These are phyloP conservation scores for Echiichthys vipera DNA, from an alignment of 2,797 vertebrate species.

Conservation along the genomic window DNA sequence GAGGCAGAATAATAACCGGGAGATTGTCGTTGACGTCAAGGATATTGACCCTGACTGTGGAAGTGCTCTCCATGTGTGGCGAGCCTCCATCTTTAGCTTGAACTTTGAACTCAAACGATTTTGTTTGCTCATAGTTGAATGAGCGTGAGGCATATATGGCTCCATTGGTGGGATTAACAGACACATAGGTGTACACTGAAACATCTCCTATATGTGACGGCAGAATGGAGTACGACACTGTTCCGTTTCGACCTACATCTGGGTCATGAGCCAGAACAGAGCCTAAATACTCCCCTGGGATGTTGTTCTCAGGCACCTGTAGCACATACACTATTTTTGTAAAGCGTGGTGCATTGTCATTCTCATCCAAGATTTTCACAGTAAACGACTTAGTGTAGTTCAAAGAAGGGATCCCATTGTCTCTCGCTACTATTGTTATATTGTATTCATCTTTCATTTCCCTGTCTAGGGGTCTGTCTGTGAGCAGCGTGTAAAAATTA, in stretches of 20 bases:
- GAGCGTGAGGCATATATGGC: slow-evolving; percentile 97
- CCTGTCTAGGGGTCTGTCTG: slow-evolving; percentile 93
- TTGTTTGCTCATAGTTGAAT: slow-evolving; percentile 98
- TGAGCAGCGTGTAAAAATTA: slow-evolving; percentile 96
- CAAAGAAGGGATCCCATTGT: slow-evolving; percentile 94
- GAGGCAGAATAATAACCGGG: slow-evolving; percentile 93
- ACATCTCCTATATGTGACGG: slow-evolving; percentile 96
- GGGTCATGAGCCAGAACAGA: slow-evolving; percentile 97
- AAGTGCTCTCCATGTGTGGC: slow-evolving; percentile 95
- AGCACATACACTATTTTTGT: slow-evolving; percentile 94
- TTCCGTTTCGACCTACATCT: slow-evolving; percentile 96
- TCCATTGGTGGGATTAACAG: slow-evolving; percentile 98
- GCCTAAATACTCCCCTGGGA: slow-evolving; percentile 96
- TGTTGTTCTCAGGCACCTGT: slow-evolving; percentile 98
- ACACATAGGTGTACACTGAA: slow-evolving; percentile 97
- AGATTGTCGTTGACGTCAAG: slow-evolving; percentile 98
- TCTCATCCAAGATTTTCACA: slow-evolving; percentile 95
- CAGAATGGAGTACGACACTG: slow-evolving; percentile 95
- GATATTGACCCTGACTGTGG: slow-evolving; percentile 92
- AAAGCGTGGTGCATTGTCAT: slow-evolving; percentile 97
- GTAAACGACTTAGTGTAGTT: slow-evolving; percentile 97
- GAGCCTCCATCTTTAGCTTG: slow-evolving; percentile 96
- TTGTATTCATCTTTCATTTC: slow-evolving; percentile 98
- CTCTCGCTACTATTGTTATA: slow-evolving; percentile 95
- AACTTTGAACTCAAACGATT: slow-evolving; percentile 97